Conservation (phyloP, 2,113 vertebrate genomes). For the Danionella cerebrum region DNA sequence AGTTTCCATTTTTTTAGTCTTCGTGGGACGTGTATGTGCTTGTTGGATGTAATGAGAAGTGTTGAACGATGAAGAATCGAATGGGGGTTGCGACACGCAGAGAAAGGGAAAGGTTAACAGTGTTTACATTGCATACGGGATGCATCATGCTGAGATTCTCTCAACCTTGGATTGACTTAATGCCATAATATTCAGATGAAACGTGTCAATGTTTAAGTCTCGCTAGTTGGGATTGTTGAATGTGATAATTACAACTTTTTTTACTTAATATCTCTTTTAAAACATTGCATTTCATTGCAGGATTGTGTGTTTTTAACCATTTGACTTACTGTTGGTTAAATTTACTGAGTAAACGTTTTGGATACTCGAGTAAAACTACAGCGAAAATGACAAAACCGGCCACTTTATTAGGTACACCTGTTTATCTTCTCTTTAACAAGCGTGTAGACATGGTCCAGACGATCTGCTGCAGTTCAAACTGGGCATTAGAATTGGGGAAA, state of each 20-base stretch:
- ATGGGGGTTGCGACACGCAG: not conserved
- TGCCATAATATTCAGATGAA: not conserved
- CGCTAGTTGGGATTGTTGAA: too few relatives aligned
- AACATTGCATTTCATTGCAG: not conserved
- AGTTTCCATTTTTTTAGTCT: constrained; percentile 51
- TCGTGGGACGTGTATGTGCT: not conserved
- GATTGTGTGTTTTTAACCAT: too few relatives aligned
- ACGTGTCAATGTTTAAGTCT: not conserved
- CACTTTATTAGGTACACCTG: too few relatives aligned
- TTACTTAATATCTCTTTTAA: not conserved
- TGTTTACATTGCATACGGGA: constrained; percentile 14
- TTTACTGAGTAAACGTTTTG: too few relatives aligned
- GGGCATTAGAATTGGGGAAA: too few relatives aligned
- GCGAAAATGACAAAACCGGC: too few relatives aligned
- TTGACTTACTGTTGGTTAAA: too few relatives aligned
- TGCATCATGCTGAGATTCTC: not conserved
- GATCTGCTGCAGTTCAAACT: too few relatives aligned
- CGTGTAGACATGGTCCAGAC: too few relatives aligned
- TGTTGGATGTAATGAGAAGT: not conserved
- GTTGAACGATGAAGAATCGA: constrained; percentile 2
- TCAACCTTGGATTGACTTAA: not conserved
- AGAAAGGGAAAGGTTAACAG: constrained; percentile 3
- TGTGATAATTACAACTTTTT: not conserved
- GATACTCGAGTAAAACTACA: too few relatives aligned
- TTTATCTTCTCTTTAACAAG: too few relatives aligned